A percentile compares a stretch with the other conserved stretches of the same genome.
Conservation (phyloP, 1,140 invertebrate species). For the Sesamia nonagrioides region DNA sequence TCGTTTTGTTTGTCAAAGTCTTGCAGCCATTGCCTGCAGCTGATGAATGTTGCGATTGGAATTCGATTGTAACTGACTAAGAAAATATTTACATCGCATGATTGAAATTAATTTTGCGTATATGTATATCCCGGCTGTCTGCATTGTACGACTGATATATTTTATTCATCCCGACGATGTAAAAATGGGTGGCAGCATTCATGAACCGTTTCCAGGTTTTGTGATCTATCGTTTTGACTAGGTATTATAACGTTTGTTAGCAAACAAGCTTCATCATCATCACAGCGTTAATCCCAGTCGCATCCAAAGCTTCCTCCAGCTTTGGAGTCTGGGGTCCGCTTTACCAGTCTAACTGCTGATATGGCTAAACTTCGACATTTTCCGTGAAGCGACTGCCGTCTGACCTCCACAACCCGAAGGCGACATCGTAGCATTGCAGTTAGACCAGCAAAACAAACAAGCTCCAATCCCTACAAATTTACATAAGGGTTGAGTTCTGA, state of each 20-base stretch:
- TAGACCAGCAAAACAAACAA: no score
- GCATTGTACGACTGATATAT: constrained; percentile 23
- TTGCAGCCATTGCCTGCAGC: not conserved
- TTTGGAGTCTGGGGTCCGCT: no score
- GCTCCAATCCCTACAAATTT: no score
- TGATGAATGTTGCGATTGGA: constrained; percentile 15
- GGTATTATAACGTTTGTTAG: not conserved
- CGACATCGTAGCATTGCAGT: no score
- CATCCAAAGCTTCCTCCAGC: no score
- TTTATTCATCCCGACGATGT: constrained; percentile 34
- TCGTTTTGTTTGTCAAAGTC: constrained; percentile 1
- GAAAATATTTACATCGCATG: constrained; percentile 43
- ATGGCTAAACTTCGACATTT: no score
- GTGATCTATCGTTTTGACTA: constrained; percentile 9
- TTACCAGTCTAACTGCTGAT: no score
- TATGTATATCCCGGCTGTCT: constrained; percentile 26
- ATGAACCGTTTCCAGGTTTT: constrained; percentile 6
- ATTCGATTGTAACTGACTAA: constrained; percentile 32
- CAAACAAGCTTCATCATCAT: no score
- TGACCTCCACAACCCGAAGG: no score
- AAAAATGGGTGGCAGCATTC: constrained; percentile 25
- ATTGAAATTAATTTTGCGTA: constrained; percentile 41
- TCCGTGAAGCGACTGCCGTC: no score
- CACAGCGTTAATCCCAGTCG: no score
- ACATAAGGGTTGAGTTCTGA: no score